Percentiles rank a stretch among this genome's conserved stretches.
These are phyloP conservation scores for Caradrina kadenii DNA, from an alignment of 2,888 invertebrate species.

Conservation along the genomic window DNA sequence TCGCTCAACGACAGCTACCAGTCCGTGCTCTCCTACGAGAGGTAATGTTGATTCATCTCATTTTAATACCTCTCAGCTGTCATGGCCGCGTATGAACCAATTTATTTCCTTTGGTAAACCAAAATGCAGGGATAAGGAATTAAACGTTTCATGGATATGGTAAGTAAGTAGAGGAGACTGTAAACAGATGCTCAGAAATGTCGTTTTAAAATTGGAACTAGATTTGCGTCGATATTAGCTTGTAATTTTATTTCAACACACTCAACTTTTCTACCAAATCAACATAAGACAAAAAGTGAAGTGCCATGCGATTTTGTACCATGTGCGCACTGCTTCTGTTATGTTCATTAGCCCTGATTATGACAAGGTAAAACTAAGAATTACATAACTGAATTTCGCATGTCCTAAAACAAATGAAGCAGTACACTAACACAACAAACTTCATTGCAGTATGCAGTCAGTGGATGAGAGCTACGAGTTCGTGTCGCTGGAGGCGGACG, in stretches of 20 bases:
- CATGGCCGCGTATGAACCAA: background rate
- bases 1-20: constrained; percentile 91
- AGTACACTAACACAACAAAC: background rate
- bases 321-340: too few species aligned
- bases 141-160: background rate
- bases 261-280: too few species aligned
- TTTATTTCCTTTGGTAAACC: too few species aligned
- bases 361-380: too few species aligned
- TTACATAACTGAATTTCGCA: background rate
- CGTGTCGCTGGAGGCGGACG: constrained; percentile 84
- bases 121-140: too few species aligned
- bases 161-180: constrained; percentile 1
- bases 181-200: background rate
- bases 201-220: background rate
- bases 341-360: too few species aligned
- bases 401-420: background rate
- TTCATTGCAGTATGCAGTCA: constrained; percentile 84
- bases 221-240: background rate
- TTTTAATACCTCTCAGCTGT: background rate
- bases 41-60: constrained; percentile 68
- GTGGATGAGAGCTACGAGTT: constrained; percentile 89
- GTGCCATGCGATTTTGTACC: background rate
- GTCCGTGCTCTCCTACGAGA: constrained; percentile 90
- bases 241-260: background rate
- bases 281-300: background rate